Conservation (phyloP, 2,113 vertebrate genomes). For the Thalassarche chlororhynchos region DNA sequence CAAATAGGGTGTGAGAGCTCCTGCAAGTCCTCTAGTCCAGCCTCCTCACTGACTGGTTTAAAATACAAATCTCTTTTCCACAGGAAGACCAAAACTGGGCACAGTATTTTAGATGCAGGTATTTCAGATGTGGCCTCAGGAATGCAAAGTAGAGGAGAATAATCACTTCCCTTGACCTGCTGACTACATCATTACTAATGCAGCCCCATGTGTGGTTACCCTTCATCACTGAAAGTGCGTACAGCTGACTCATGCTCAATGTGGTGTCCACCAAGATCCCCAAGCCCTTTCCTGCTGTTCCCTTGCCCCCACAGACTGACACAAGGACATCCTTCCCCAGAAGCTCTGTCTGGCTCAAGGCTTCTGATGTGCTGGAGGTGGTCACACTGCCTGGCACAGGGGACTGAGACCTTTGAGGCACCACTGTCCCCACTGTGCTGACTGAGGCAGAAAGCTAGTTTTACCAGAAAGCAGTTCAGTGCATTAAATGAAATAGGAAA, state of each 20-base stretch:
- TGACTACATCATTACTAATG: background rate
- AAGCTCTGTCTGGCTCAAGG: background rate
- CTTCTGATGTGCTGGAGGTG: background rate
- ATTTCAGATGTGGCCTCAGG: background rate
- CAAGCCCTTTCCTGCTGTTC: background rate
- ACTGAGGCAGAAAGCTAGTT: background rate
- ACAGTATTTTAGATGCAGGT: background rate
- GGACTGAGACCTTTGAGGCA: background rate
- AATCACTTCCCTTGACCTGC: background rate
- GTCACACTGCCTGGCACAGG: accelerated
- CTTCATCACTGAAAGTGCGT: background rate
- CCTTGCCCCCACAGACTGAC: background rate
- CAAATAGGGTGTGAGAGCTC: background rate
- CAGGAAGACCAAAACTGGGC: background rate
- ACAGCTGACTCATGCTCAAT: background rate
- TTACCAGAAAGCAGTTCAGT: background rate
- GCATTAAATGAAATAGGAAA: background rate
- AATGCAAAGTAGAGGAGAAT: background rate
- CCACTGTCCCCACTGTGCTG: background rate
- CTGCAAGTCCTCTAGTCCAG: background rate
- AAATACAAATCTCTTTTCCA: background rate
- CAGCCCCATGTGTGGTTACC: background rate
- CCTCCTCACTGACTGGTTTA: background rate
- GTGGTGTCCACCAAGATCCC: background rate
- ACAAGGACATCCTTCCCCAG: background rate